These are phyloP conservation scores for Lycia hirtaria DNA, from an alignment of 2,888 invertebrate species.

Conservation along the genomic window DNA sequence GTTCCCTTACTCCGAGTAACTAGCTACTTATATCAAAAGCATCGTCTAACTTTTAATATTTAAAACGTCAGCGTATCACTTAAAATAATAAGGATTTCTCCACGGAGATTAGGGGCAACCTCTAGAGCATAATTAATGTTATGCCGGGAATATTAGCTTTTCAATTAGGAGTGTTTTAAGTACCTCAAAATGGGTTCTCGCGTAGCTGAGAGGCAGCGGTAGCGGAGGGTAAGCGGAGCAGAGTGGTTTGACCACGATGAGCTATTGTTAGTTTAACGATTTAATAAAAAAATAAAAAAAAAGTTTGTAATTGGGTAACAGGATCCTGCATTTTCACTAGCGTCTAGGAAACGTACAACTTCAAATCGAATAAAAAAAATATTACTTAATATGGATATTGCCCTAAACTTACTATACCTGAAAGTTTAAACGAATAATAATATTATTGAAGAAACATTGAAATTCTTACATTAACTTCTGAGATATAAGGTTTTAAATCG, in stretches of 20 bases:
- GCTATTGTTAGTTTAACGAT: slow-evolving; percentile 7
- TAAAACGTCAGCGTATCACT: slow-evolving; percentile 65
- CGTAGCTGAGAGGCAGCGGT: slow-evolving; percentile 52
- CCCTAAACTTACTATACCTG: too few relatives aligned
- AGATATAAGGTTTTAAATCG: too few relatives aligned
- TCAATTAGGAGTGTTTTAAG: slow-evolving; percentile 80
- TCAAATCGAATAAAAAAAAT: too few relatives aligned
- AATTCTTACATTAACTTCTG: too few relatives aligned
- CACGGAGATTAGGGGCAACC: slow-evolving; percentile 68
- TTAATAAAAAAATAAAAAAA: too few relatives aligned
- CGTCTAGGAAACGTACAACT: too few relatives aligned
- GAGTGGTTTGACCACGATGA: slow-evolving; percentile 14
- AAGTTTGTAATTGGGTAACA: too few relatives aligned
- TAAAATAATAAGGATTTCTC: slow-evolving; percentile 76
- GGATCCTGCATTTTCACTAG: too few relatives aligned
- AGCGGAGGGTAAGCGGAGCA: slow-evolving; percentile 14
- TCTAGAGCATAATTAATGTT: slow-evolving; percentile 80
- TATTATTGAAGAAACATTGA: too few relatives aligned
- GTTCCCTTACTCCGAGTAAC: slow-evolving; percentile 36
- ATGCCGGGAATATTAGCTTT: slow-evolving; percentile 82
- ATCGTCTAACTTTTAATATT: slow-evolving; percentile 59
- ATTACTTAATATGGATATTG: too few relatives aligned
- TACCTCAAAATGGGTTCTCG: slow-evolving; percentile 71
- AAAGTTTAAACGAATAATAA: too few relatives aligned
- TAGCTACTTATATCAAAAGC: slow-evolving; percentile 37